Base-by-base conservation (phyloP, 23 tunicate genomes). In the Trididemnum clinides region DNA sequence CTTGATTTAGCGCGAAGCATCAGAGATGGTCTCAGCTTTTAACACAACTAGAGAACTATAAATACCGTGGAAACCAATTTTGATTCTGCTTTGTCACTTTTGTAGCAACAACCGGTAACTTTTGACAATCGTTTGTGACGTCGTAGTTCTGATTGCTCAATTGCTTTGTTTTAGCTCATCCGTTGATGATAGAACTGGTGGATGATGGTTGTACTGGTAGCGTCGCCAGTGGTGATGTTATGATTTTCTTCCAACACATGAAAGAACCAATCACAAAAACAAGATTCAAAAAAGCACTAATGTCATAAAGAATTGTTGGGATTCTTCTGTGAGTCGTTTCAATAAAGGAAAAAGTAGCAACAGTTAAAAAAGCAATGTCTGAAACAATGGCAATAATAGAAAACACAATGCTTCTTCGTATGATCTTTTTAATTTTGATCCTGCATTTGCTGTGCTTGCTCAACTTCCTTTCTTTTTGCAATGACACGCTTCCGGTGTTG, bases 181-280 rank as follows among this genome's bases (percentile, higher is more conserved):
- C n/a, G n/a, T n/a, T n/a, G n/a, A n/a, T n/a, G n/a, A n/a, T n/a
- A n/a, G n/a, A n/a, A n/a, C n/a, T 59, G 20, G 66, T 59, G 3
- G 37, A 3, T 4, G 75, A 66, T 4, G 36, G 36, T 28, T 29
- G 3, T 10, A 15, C 10, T 10, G 75, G 6, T 6, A 30, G 37
- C 6, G 37, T 66, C n/a, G 36, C 27, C 3, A 38, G 30, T 2
- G 83, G 82, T n/a, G 90, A 38, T 1, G 25, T 28, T 10, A 86
- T 31, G 34, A 86, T 86, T 20, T 63, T 64, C 44, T 77, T 77
- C 84, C 80, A 86, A 33, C 54, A 33, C 28, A 50, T 34, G 66
- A 86, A 86, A 21, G 90, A 86, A 34, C 80, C 19, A 22, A 86
- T 63, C 23, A 86, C 77, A 64, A 79, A 34, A 23, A 86, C 32